Evolutionary conservation across 1,140 invertebrate genomes (phyloP).

Genomic region (Sesamia nonagrioides): DNA sequence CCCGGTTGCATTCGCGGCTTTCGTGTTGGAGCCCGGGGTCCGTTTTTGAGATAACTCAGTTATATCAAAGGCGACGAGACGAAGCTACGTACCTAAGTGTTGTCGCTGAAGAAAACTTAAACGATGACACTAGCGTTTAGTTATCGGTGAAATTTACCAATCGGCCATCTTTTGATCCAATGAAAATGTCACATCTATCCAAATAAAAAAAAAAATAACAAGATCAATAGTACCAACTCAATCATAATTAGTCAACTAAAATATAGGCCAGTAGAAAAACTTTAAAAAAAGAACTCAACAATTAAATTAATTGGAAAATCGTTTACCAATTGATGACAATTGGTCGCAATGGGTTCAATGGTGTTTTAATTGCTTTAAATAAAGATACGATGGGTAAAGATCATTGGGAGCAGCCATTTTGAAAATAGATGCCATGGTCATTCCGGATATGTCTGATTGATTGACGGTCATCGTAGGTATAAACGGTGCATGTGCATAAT

Average conservation of each 20-base stretch:
- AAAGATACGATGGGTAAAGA: constrained; percentile 20
- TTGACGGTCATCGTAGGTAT: too few relatives aligned
- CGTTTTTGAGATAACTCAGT: too few relatives aligned
- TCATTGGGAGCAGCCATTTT: not conserved
- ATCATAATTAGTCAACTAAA: constrained; percentile 22
- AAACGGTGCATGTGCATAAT: too few relatives aligned
- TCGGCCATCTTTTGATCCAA: not conserved
- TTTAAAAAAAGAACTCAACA: constrained; percentile 30
- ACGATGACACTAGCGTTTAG: too few relatives aligned
- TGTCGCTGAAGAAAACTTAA: too few relatives aligned
- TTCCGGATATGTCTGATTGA: not conserved
- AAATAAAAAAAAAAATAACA: not conserved
- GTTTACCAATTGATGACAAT: constrained; percentile 63
- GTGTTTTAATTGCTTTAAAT: constrained; percentile 63
- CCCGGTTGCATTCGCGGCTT: too few relatives aligned
- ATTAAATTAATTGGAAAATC: constrained; percentile 54
- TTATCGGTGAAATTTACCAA: too few relatives aligned
- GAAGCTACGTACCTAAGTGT: too few relatives aligned
- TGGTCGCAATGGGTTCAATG: constrained; percentile 62
- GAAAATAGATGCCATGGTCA: constrained; percentile 5
- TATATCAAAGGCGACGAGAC: too few relatives aligned
- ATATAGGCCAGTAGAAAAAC: constrained; percentile 42
- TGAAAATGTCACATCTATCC: not conserved
- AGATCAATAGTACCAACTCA: not conserved
- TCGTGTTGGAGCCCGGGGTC: too few relatives aligned